phyloP scores from a whole-genome alignment of 1,140 invertebrate genomes.

The Drosophila azteca region DNA sequence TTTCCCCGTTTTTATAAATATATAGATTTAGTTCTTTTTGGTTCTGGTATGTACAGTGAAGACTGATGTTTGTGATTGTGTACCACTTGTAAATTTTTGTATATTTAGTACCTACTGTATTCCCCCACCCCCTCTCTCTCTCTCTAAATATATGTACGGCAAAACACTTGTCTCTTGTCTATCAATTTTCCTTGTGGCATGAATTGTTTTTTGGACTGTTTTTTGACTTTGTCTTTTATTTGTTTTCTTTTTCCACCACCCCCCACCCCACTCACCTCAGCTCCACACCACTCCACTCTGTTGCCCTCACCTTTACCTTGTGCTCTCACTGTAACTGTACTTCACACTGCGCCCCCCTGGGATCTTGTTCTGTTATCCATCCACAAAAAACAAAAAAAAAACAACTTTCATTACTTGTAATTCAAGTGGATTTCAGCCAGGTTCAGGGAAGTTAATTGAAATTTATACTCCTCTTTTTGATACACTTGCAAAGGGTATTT shows the following conservation, averaged over 20 bases:
- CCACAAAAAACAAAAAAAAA: too few relatives aligned
- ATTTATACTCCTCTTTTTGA: conserved; percentile 54
- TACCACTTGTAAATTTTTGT: conserved; percentile 37
- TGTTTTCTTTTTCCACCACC: conserved; percentile 4
- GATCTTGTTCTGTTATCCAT: conserved; percentile 49
- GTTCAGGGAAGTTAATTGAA: conserved; percentile 80
- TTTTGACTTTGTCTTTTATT: conserved; percentile 23
- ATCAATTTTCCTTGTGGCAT: conserved; percentile 41
- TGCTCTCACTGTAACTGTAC: conserved; percentile 19
- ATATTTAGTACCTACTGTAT: conserved; percentile 25
- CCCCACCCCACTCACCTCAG: background rate
- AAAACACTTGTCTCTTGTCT: conserved; percentile 37
- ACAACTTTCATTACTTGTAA: conserved; percentile 58
- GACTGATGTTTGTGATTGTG: conserved; percentile 14
- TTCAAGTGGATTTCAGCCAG: conserved; percentile 76
- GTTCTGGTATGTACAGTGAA: conserved; percentile 25
- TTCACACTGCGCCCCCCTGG: conserved; percentile 15
- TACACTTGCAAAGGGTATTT: conserved; percentile 23
- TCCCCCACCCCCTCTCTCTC: background rate
- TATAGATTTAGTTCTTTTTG: conserved; percentile 32
- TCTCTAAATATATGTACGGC: conserved; percentile 11
- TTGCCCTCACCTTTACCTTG: conserved; percentile 24
- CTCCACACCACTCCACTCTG: conserved; percentile 2
- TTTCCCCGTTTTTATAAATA: conserved; percentile 12
- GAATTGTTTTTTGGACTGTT: conserved; percentile 49